Evolutionary conservation across 2,113 vertebrate species (phyloP), one percentile per base, ranked within the genome.

Genomic region (Rhizomys pruinosus): DNA sequence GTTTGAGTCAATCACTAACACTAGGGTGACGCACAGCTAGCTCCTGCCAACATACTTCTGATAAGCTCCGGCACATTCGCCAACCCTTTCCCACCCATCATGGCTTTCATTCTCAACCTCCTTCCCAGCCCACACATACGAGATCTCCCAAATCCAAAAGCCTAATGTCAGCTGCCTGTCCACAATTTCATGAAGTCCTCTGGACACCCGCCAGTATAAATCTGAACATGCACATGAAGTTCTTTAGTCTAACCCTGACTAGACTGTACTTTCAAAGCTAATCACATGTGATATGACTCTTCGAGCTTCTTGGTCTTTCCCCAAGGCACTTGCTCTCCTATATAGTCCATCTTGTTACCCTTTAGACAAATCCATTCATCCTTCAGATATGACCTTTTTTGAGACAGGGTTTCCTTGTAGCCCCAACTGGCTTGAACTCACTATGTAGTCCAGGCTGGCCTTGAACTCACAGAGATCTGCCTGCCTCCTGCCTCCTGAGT

Each of bases 181-280:
- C 84, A 89, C 44, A 90, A 84, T 64, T 88, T 32, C 69, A 86
- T 29, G 29, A 63, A 64, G 59, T 74, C 71, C 91, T 37, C 39
- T 44, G 55, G 37, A 92, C 22, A 82, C 16, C 23, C 55, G 63
- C 7, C 7, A 47, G 29, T 4, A 73, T 6, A 88, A 76, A 78
- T 39, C 2, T 84, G 22, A 87, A 78, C 22, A 55, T 0, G 42
- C 19, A 94, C 23, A 68, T 5, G 34, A 44, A 90, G 34, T 57
- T 69, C 87, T 86, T 89, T 22, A 37, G 32, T 69, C 39, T 76
- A 68, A 23, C 25, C 19, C 42, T 59, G 27, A 61, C 3, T 29
- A 42, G 27, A 71, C 9, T 25, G 25, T 16, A 2, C 61, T 85
- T 59, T 91, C 66, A 32, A 74, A 44, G 42, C 52, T 42, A 57